Evolutionary conservation across 2,888 invertebrate genomes (phyloP), one percentile per base, ranked within the genome.

Genomic region (Autographa gamma): DNA sequence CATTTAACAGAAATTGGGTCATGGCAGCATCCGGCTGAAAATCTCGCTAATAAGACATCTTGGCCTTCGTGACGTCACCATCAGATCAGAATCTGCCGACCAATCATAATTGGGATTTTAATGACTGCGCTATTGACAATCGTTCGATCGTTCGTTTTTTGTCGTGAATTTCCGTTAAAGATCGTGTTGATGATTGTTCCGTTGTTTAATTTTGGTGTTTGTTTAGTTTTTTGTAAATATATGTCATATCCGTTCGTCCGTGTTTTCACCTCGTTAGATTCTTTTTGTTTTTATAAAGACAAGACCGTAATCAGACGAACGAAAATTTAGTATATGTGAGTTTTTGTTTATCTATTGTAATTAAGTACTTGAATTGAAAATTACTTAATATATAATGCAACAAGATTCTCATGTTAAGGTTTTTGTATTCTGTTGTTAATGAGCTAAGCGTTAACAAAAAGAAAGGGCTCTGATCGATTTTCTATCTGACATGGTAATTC

Each of bases 81-180:
- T 70, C 69, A 76, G 66, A 72, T 69, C 48, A 64, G 63, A 73
- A 62, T 74, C 64, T 72, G 75, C 71, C 77, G 67, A 69, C 73
- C 66, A 71, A 81, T 75, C 67, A 65, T 79, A 79, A 81, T 79
- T 79, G 74, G 65, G 68, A 69, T 69, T 79, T 81, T 74, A 77
- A 81, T 75, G 71, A 72, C 66, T 63, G 31, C 69, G 54, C 31
- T 63, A 69, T 76, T 63, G 43, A 60, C 52, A 54, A 64, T 43
- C 60, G 59, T 38, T 11, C 19, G 54, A n/a, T 48, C 48, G n/a
- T 48, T n/a, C 11, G 38, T 43, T 43, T 43, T 43, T 43, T 43
- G 52, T 54, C 11, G 48, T 16, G 54, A 19, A 54, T 19, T 19
- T 19, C 19, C 19, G 18, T 54, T 9, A 54, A 18, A 54, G 19